phyloP scores from a whole-genome alignment of 2,113 vertebrate genomes.

The Apteryx owenii region DNA sequence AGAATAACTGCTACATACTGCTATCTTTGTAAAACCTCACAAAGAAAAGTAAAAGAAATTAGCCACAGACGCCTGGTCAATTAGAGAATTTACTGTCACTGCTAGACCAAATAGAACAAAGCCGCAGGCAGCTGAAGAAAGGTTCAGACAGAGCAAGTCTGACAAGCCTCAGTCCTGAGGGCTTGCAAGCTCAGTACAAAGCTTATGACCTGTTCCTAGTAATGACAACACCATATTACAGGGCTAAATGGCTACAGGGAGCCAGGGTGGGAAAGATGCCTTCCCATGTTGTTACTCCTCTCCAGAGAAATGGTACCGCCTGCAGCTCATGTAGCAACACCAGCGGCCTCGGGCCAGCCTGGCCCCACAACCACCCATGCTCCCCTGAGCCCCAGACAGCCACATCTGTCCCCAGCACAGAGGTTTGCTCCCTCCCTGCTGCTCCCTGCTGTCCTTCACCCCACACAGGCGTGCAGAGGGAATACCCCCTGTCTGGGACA shows the following conservation, averaged over 20 bases:
- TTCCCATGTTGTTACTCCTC: too few species aligned
- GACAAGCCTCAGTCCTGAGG: not conserved
- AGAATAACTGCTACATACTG: not conserved
- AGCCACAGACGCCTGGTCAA: not conserved
- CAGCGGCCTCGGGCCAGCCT: too few species aligned
- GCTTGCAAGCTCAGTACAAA: not conserved
- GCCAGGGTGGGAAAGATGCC: not conserved
- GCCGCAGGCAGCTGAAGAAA: not conserved
- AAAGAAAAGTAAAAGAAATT: not conserved
- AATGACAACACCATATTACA: not conserved
- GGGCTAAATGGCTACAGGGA: not conserved
- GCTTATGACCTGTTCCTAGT: not conserved
- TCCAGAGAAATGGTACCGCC: too few species aligned
- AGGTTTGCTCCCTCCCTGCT: not conserved
- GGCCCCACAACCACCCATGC: not conserved
- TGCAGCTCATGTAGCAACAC: too few species aligned
- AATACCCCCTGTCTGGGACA: too few species aligned
- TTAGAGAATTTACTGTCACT: not conserved
- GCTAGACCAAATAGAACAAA: not conserved
- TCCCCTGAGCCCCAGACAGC: not conserved
- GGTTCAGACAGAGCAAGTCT: not conserved
- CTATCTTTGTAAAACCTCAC: not conserved
- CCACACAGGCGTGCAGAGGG: too few species aligned
- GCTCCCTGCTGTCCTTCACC: too few species aligned
- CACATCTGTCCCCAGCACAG: not conserved